These are phyloP conservation scores for Latrodectus elegans DNA, from an alignment of 2,888 invertebrate genomes.

Conservation along the genomic window DNA sequence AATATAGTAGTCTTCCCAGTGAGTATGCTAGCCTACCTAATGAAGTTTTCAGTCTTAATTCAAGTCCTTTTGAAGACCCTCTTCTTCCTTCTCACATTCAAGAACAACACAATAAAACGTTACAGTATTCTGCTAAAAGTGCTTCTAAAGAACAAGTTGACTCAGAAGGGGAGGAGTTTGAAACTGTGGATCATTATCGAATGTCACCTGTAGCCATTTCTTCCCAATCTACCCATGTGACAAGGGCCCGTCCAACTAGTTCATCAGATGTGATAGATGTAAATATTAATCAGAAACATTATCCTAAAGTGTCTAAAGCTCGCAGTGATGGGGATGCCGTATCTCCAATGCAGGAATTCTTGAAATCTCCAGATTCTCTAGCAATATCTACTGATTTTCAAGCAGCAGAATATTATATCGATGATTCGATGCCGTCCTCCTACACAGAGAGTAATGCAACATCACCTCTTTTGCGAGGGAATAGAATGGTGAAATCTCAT, in stretches of 20 bases:
- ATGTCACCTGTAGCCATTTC: conserved; percentile 72
- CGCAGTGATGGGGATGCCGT: conserved; percentile 69
- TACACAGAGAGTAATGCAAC: conserved; percentile 82
- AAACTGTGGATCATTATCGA: conserved; percentile 79
- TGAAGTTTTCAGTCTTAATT: conserved; percentile 60
- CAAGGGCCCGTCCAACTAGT: conserved; percentile 45
- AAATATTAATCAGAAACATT: not conserved
- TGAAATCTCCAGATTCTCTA: conserved; percentile 56
- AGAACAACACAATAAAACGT: conserved; percentile 39
- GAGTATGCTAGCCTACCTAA: conserved; percentile 49
- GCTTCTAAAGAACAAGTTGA: conserved; percentile 77
- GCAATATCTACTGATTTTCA: conserved; percentile 80
- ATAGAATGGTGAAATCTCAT: conserved; percentile 70
- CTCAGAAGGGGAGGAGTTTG: conserved; percentile 88
- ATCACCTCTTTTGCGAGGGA: conserved; percentile 54
- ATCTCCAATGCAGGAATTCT: conserved; percentile 54
- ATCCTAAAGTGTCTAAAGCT: conserved; percentile 48
- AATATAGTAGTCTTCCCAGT: conserved; percentile 52
- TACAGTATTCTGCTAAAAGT: conserved; percentile 17
- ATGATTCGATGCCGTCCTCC: conserved; percentile 90
- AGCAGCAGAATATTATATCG: conserved; percentile 89
- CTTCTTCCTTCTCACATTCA: conserved; percentile 31
- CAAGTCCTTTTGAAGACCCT: conserved; percentile 64
- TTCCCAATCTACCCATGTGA: not conserved
- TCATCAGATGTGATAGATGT: conserved; percentile 42